Evolutionary conservation across 2,797 vertebrate species (phyloP), one percentile per base, ranked within the genome.

Genomic region (Ctenopoma multispine): DNA sequence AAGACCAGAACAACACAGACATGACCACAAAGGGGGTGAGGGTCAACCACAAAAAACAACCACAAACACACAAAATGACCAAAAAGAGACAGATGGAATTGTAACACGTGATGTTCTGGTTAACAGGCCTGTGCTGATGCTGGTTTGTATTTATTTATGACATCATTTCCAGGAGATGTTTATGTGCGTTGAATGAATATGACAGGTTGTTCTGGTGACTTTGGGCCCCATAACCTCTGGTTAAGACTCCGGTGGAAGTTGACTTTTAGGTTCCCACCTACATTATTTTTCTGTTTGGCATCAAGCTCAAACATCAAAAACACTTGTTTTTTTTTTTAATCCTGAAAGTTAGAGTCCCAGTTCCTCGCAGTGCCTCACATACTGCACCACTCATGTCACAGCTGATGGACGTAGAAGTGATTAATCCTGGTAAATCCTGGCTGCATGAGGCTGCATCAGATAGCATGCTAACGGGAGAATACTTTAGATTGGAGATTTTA

Each of bases 371-470:
- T 10, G 38, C 40, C 15, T 70, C 47, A n/a, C 13, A 38, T 21
- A 9, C 36, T 69, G 43, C 20, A 5, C 23, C 29, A 20, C 31
- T 75, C 69, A 67, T 20, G 41, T 80, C 65, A 69, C 1, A 3
- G n/a, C 10, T 72, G 75, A 77, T 58, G 46, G 82, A 56, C 4
- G 64, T 11, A 44, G 62, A 69, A 48, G 74, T 50, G 58, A 75
- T 76, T 86, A 76, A 88, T 79, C 80, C 50, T 17, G 1, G 46
- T 79, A 70, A 86, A 81, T 84, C 72, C 78, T 3, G 57, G n/a
- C 51, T 15, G 47, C 66, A 77, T 18, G 1, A 50, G 40, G 58
- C 64, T 36, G 50, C 58, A 59, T 77, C 59, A 72, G 75, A 79
- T 75, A 65, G 34, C 68, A 58, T 44, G 70, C 29, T 69, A 63